Percentiles rank a stretch among this genome's conserved stretches.
phyloP scores from a whole-genome alignment of 2,797 vertebrate genomes.

The Pachyuromys duprasi region DNA sequence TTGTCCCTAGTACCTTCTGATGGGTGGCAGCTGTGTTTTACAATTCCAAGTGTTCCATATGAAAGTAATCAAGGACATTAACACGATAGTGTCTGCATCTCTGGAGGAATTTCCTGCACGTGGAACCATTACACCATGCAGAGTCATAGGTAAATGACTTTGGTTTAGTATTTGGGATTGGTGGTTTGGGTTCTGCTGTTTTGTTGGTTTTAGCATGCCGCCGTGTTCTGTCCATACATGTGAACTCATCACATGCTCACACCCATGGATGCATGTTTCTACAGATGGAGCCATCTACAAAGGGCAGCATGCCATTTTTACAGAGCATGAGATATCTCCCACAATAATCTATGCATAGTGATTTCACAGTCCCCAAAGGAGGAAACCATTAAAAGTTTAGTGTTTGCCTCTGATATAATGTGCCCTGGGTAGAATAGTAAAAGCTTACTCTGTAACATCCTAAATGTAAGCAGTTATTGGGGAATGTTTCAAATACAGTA shows the following conservation, averaged over 20 bases:
- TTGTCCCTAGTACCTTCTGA: conserved; percentile 77
- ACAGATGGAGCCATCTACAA: neutral
- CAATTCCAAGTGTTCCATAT: conserved; percentile 75
- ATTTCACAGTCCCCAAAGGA: conserved; percentile 69
- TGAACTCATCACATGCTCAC: neutral
- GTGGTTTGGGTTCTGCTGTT: neutral
- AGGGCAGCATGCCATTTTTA: conserved; percentile 29
- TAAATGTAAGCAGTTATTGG: conserved; percentile 73
- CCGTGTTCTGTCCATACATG: neutral
- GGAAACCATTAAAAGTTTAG: conserved; percentile 79
- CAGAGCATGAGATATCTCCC: conserved; percentile 50
- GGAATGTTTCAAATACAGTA: conserved; percentile 73
- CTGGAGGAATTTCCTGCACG: conserved; percentile 66
- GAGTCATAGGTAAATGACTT: conserved; percentile 55
- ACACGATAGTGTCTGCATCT: conserved; percentile 65
- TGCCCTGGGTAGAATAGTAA: conserved; percentile 64
- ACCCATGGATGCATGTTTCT: neutral
- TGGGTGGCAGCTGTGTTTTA: conserved; percentile 76
- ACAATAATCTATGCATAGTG: conserved; percentile 66
- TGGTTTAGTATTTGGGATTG: neutral
- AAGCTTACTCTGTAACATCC: conserved; percentile 68
- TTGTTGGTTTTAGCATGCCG: neutral
- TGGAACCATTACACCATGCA: neutral
- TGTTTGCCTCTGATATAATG: conserved; percentile 71
- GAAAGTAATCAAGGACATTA: conserved; percentile 80